phyloP scores from a whole-genome alignment of 2,113 vertebrate genomes.

The Charina bottae region DNA sequence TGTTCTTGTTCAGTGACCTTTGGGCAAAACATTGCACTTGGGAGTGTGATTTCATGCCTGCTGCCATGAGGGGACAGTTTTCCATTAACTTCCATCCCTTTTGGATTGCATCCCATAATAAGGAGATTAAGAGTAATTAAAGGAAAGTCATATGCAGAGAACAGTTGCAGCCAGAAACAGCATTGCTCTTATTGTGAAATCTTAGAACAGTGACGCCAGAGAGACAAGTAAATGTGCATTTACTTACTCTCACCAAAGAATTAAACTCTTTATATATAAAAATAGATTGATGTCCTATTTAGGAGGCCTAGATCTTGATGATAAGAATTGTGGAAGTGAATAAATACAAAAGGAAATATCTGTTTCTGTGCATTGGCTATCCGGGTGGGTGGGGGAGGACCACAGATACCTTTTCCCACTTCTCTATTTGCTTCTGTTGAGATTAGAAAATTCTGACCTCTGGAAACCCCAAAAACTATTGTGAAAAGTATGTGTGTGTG shows the following conservation, averaged over 20 bases:
- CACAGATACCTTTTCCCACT: background rate
- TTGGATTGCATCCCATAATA: background rate
- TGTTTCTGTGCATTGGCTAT: background rate
- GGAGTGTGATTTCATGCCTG: background rate
- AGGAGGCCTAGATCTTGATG: background rate
- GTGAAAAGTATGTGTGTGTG: background rate
- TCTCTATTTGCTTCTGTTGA: background rate
- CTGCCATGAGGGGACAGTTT: constrained; percentile 5
- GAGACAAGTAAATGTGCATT: background rate
- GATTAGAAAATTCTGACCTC: background rate
- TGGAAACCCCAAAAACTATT: background rate
- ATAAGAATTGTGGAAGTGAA: background rate
- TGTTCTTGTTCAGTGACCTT: constrained; percentile 51
- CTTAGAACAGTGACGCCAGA: background rate
- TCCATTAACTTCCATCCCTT: constrained; percentile 16
- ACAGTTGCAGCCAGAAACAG: background rate
- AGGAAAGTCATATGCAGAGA: background rate
- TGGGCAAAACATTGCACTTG: constrained; percentile 23
- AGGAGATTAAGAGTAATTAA: background rate
- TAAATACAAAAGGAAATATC: background rate
- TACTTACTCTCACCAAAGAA: background rate
- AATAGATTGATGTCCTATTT: background rate
- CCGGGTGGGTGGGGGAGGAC: background rate
- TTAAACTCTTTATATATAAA: background rate
- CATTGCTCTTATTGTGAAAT: background rate